A percentile compares a stretch with the other conserved stretches of the same genome.
These are phyloP conservation scores for Porites lobata DNA, from an alignment of 92 coral and sea anemone species.

Conservation along the genomic window DNA sequence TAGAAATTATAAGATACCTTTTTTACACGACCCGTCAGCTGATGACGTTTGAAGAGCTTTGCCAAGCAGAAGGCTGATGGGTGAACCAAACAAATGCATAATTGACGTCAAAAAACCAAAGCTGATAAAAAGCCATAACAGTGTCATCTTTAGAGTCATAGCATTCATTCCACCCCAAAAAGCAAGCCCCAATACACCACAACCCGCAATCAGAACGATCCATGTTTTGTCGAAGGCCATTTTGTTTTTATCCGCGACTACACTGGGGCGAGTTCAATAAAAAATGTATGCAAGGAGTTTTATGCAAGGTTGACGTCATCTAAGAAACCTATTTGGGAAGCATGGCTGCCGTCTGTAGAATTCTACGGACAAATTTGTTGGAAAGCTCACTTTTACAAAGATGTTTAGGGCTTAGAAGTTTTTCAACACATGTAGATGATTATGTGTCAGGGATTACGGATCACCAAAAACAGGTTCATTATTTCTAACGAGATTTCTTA, in stretches of 20 bases:
- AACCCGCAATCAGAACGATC: conserved; percentile 74
- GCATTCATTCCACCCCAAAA: conserved; percentile 87
- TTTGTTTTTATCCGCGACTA: conserved; percentile 19
- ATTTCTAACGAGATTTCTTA: not conserved
- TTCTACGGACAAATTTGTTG: conserved; percentile 44
- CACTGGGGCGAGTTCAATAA: not conserved
- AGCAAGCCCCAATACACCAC: conserved; percentile 67
- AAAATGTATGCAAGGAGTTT: too few relatives aligned
- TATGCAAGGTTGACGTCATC: not conserved
- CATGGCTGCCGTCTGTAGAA: conserved; percentile 77
- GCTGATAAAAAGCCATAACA: conserved; percentile 83
- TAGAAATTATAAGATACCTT: conserved; percentile 10
- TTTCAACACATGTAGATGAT: conserved; percentile 81
- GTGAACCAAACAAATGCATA: conserved; percentile 86
- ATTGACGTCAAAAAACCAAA: conserved; percentile 87
- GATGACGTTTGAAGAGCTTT: conserved; percentile 39
- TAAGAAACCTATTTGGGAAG: conserved; percentile 1
- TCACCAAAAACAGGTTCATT: conserved; percentile 87
- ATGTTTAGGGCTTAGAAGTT: conserved; percentile 42
- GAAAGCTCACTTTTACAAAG: conserved; percentile 62
- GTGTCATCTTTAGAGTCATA: conserved; percentile 73
- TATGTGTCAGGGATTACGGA: conserved; percentile 85
- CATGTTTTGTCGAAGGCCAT: conserved; percentile 84
- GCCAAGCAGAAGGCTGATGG: conserved; percentile 63
- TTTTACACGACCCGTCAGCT: conserved; percentile 21